Conservation (phyloP, 2,888 invertebrate genomes). For the Dryobotodes eremita region DNA sequence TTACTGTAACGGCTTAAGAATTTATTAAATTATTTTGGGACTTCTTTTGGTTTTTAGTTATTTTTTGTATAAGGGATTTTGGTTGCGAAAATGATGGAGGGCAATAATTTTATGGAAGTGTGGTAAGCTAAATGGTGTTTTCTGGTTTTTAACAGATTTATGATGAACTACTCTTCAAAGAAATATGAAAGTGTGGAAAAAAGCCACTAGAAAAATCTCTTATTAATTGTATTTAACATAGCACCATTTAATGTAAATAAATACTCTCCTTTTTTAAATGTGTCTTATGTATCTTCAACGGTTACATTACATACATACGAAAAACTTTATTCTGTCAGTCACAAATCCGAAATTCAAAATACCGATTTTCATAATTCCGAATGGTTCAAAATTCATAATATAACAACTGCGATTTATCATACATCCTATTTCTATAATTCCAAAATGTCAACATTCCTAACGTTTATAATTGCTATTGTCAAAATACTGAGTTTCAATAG, state of each 20-base stretch:
- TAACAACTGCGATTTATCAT: no score
- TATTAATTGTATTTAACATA: neutral
- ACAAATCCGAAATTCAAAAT: no score
- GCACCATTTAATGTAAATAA: neutral
- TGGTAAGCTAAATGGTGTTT: neutral
- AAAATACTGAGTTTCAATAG: no score
- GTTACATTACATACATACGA: no score
- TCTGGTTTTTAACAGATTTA: neutral
- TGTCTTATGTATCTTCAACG: neutral
- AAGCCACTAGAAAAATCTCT: no score
- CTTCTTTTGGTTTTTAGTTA: neutral
- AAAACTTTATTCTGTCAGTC: no score
- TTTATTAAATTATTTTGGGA: slow-evolving; percentile 36
- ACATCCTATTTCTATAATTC: no score
- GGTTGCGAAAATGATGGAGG: neutral
- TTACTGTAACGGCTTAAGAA: slow-evolving; percentile 65
- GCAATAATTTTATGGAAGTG: no score
- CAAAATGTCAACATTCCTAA: no score
- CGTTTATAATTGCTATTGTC: no score
- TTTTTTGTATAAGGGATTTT: neutral
- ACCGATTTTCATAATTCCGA: no score
- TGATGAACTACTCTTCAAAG: neutral
- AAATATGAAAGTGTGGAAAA: neutral
- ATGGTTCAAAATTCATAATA: no score
- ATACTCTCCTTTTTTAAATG: neutral